Base-by-base conservation (phyloP, 2,113 vertebrate species). In the Sphyrna mokarran region DNA sequence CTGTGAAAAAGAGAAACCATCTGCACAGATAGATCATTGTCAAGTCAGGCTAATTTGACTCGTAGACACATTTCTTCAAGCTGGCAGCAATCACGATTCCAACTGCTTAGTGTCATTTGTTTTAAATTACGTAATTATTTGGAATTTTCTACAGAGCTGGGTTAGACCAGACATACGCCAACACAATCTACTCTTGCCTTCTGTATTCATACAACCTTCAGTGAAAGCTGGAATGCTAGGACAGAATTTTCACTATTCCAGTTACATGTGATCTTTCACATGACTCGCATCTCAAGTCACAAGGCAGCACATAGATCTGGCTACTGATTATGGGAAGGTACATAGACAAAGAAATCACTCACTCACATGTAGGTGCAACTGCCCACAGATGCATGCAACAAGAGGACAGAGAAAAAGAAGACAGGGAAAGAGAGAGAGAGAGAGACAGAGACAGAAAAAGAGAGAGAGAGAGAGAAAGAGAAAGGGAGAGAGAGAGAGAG, bases 211-310 rank as follows among this genome's bases (percentile, higher is more conserved):
- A 61, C 61, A 66, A 10, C 33, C 80, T 8, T 83, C 18, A 18
- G 37, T 80, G 13, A 20, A 91, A 37, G 89, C 89, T 91, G 89
- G 89, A 91, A 85, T 43, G 80, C 40, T 85, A 18, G 80, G 80
- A n/a, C 54, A 16, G 58, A 14, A 93, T 16, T 68, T n/a, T 16
- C 33, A 66, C 61, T 66, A 22, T 93, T 93, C n/a, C 61, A 93
- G 37, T 66, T 37, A 93, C 66, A 61, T 8, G 3, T 66, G 89
- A 68, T 61, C 89, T 93, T n/a, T 58, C 63, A 22, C n/a, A n/a
- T 3, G 58, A 91, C 58, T 91, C 87, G 33, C 29, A 91, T 91
- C 63, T 40, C 89, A 93, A 66, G 89, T 93, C 89, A 93, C 61
- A 93, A 37, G 89, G 63, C 61, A 66, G 89, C 89, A 20, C 33